These are phyloP conservation scores for Aricia agestis DNA, from an alignment of 1,140 invertebrate species.

Conservation along the genomic window DNA sequence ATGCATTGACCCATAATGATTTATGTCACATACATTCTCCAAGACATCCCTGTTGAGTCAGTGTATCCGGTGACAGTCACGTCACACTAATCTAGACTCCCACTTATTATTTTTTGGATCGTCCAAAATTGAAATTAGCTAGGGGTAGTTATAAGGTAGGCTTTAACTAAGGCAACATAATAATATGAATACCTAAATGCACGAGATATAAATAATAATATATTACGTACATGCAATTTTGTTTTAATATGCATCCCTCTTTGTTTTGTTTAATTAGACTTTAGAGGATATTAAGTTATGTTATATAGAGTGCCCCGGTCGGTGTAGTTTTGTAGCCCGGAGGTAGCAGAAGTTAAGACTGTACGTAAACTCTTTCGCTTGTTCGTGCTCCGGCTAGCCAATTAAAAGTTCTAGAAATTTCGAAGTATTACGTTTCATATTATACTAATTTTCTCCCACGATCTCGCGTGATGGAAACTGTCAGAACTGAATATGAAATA, in stretches of 20 bases:
- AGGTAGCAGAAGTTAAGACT: neutral
- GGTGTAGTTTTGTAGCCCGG: neutral
- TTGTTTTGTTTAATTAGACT: neutral
- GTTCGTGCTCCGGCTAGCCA: neutral
- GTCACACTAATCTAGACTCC: too few relatives aligned
- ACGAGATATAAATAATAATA: too few relatives aligned
- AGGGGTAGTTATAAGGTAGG: too few relatives aligned
- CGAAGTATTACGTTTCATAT: neutral
- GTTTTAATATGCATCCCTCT: neutral
- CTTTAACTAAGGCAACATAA: too few relatives aligned
- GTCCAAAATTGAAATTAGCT: too few relatives aligned
- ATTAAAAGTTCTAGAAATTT: conserved; percentile 4
- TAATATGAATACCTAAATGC: too few relatives aligned
- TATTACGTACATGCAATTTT: too few relatives aligned
- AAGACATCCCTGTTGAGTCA: too few relatives aligned
- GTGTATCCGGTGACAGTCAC: too few relatives aligned
- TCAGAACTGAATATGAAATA: neutral
- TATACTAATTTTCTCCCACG: neutral
- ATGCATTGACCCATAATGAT: too few relatives aligned
- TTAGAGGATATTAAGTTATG: neutral
- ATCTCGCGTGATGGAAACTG: neutral
- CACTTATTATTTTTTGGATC: too few relatives aligned
- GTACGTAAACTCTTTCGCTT: neutral
- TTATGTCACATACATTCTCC: too few relatives aligned
- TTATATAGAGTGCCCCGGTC: neutral